These are phyloP conservation scores for Eilema sororculum DNA, from an alignment of 2,888 invertebrate species.

Conservation along the genomic window DNA sequence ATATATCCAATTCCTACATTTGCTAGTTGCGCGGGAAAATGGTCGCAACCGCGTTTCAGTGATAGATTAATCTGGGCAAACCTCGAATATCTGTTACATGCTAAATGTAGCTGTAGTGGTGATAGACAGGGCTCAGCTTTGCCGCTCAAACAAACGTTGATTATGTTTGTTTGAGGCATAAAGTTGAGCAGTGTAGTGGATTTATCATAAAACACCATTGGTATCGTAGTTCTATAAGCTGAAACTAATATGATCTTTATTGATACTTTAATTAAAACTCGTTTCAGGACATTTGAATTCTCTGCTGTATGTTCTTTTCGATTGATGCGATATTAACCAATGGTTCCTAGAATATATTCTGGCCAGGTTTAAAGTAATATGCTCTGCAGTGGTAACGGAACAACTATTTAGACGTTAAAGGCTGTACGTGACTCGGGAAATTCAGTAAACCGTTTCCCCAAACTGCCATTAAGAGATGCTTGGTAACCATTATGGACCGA, in stretches of 20 bases:
- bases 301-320: constrained; percentile 21
- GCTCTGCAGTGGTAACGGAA: constrained; percentile 13
- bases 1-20: too few relatives aligned
- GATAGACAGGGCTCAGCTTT: too few relatives aligned
- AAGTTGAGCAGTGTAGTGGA: background rate
- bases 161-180: too few relatives aligned
- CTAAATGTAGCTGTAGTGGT: too few relatives aligned
- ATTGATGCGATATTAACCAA: background rate
- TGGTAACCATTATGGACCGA: constrained; percentile 12
- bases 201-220: background rate
- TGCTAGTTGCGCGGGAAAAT: too few relatives aligned
- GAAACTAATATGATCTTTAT: constrained; percentile 46
- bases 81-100: too few relatives aligned
- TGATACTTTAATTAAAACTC: constrained; percentile 72
- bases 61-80: too few relatives aligned
- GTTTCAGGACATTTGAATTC: constrained; percentile 60
- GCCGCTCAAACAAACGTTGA: too few relatives aligned
- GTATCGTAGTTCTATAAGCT: constrained; percentile 17
- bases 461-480: constrained; percentile 27
- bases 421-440: constrained; percentile 30
- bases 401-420: constrained; percentile 34
- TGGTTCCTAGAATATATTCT: background rate
- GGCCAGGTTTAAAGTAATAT: constrained; percentile 15
- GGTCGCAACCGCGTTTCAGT: too few relatives aligned
- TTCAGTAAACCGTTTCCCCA: constrained; percentile 18